These are phyloP conservation scores for Deroplatys truncata DNA, from an alignment of 2,888 invertebrate species.

Conservation along the genomic window DNA sequence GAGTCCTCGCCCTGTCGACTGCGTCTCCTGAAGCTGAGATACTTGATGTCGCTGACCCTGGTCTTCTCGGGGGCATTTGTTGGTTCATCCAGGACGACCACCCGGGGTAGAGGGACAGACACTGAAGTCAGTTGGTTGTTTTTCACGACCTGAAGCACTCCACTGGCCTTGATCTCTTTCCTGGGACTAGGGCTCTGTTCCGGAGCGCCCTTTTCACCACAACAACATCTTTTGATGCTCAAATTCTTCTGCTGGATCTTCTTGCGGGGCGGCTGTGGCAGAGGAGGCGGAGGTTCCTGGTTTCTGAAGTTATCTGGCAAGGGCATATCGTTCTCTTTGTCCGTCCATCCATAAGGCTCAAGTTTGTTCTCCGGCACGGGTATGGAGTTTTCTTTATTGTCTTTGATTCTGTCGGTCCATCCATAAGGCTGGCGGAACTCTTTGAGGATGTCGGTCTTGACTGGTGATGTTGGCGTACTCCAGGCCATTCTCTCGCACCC, in stretches of 20 bases:
- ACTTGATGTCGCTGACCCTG: background rate
- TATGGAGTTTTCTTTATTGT: background rate
- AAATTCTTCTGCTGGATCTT: background rate
- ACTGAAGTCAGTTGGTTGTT: background rate
- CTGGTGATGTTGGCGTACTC: background rate
- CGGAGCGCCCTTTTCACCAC: background rate
- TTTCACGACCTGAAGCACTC: background rate
- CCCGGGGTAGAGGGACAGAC: background rate
- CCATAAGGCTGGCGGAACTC: conserved; percentile 1
- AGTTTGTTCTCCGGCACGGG: background rate
- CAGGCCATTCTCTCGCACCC: background rate
- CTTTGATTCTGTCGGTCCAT: background rate
- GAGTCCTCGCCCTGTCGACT: background rate
- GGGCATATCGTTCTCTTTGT: background rate
- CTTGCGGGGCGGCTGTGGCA: background rate
- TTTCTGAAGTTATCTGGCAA: background rate
- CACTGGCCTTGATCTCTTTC: background rate
- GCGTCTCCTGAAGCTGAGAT: background rate
- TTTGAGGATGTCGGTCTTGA: background rate
- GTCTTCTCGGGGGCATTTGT: background rate
- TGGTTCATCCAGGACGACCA: background rate
- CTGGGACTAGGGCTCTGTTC: background rate
- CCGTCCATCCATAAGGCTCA: background rate
- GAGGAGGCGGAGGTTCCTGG: background rate
- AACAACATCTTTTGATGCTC: background rate